These are phyloP conservation scores for Lasioglossum leucozonium DNA, from an alignment of 2,888 invertebrate species.

Conservation along the genomic window DNA sequence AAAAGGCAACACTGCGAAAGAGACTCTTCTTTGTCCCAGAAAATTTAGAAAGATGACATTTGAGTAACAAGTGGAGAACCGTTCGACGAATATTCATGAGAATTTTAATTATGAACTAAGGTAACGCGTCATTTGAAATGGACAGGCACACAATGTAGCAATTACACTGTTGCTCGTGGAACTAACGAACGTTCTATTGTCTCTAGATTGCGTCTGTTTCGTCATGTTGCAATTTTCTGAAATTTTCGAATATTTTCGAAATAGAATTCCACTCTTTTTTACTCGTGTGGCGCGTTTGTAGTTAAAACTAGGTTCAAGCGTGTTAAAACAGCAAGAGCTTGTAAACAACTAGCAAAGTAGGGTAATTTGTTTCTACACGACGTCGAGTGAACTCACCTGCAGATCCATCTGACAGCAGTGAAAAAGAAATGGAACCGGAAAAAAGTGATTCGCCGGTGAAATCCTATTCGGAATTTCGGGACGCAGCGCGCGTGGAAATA, in stretches of 20 bases:
- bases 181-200: neutral
- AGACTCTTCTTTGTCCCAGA: neutral
- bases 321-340: too few relatives aligned
- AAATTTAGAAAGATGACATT: neutral
- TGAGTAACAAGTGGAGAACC: neutral
- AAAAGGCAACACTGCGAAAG: neutral
- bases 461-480: neutral
- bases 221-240: neutral
- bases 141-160: neutral
- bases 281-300: neutral
- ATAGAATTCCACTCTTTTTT: neutral
- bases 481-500: neutral
- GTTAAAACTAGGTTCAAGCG: too few relatives aligned
- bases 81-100: slow-evolving; percentile 1
- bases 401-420: neutral
- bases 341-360: neutral
- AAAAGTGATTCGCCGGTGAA: neutral
- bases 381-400: neutral
- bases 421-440: neutral
- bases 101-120: neutral
- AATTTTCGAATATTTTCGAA: neutral
- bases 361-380: neutral
- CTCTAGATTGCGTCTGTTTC: neutral
- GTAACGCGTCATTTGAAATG: neutral
- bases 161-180: neutral